phyloP scores from a whole-genome alignment of 1,140 invertebrate genomes.

The Leptoteleia sp. region DNA sequence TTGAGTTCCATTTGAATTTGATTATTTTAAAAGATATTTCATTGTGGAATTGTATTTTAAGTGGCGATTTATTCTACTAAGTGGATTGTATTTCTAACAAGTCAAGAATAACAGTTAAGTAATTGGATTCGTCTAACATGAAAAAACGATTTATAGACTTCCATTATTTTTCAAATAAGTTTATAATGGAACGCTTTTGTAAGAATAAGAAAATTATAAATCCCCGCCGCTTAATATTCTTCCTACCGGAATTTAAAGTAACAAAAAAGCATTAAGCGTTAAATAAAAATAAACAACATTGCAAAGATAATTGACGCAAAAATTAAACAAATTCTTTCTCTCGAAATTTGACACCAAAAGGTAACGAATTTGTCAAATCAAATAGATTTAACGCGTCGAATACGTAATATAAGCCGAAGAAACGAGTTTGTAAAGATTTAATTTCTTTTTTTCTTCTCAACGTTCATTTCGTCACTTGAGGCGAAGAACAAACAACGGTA shows the following conservation, averaged over 20 bases:
- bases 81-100: slow-evolving; percentile 48
- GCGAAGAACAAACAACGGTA: neutral
- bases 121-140: slow-evolving; percentile 40
- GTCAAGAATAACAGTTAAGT: slow-evolving; percentile 46
- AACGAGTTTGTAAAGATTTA: neutral
- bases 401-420: slow-evolving; percentile 12
- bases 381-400: slow-evolving; percentile 6
- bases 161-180: slow-evolving; percentile 15
- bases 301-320: neutral
- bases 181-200: slow-evolving; percentile 5
- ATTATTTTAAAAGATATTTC: slow-evolving; percentile 47
- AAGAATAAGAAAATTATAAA: no score
- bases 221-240: no score
- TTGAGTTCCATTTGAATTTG: slow-evolving; percentile 22
- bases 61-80: slow-evolving; percentile 46
- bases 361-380: no score
- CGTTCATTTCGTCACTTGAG: slow-evolving; percentile 1
- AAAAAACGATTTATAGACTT: slow-evolving; percentile 21
- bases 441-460: slow-evolving; percentile 9
- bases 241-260: no score
- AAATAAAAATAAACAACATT: neutral
- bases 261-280: slow-evolving; percentile 2
- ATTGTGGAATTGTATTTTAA: slow-evolving; percentile 37
- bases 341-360: no score
- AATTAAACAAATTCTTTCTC: neutral